A percentile compares a stretch with the other conserved stretches of the same genome.
phyloP scores from a whole-genome alignment of 2,888 invertebrate species.

The Agonum fuliginosum region DNA sequence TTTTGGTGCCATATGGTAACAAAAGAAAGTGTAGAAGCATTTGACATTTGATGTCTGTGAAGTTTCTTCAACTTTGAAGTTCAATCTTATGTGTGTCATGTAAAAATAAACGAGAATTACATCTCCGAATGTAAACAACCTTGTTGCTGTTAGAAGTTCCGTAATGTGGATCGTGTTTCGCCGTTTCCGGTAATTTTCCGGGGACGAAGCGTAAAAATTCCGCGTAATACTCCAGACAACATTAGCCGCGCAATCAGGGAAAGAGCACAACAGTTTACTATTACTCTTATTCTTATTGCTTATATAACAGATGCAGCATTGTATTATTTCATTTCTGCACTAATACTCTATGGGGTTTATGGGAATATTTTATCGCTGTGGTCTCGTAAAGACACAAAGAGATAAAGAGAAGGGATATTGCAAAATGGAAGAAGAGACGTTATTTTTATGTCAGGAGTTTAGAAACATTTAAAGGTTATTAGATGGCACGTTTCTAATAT shows the following conservation, averaged over 20 bases:
- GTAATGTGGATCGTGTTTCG: slow-evolving; percentile 40
- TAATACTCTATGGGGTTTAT: not conserved
- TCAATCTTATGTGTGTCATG: too few species aligned
- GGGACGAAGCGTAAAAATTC: slow-evolving; percentile 11
- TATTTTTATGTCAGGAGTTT: too few species aligned
- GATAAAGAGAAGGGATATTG: too few species aligned
- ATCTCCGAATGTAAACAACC: slow-evolving; percentile 14
- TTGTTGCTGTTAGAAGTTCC: slow-evolving; percentile 3
- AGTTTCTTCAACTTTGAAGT: too few species aligned
- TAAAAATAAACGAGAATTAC: too few species aligned
- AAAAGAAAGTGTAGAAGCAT: too few species aligned
- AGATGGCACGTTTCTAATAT: too few species aligned
- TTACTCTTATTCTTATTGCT: not conserved
- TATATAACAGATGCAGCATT: slow-evolving; percentile 17
- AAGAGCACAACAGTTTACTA: not conserved
- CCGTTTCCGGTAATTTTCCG: slow-evolving; percentile 41
- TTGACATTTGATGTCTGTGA: too few species aligned
- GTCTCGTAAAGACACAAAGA: too few species aligned
- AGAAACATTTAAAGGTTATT: too few species aligned
- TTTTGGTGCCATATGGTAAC: too few species aligned
- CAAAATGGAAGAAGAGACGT: too few species aligned
- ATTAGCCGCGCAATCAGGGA: slow-evolving; percentile 9
- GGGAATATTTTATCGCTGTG: not conserved
- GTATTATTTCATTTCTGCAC: not conserved
- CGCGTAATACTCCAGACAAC: slow-evolving; percentile 20